Percentiles rank a stretch among this genome's conserved stretches.
These are phyloP conservation scores for Ornithoptera priamus DNA, from an alignment of 2,888 invertebrate species.

Conservation along the genomic window DNA sequence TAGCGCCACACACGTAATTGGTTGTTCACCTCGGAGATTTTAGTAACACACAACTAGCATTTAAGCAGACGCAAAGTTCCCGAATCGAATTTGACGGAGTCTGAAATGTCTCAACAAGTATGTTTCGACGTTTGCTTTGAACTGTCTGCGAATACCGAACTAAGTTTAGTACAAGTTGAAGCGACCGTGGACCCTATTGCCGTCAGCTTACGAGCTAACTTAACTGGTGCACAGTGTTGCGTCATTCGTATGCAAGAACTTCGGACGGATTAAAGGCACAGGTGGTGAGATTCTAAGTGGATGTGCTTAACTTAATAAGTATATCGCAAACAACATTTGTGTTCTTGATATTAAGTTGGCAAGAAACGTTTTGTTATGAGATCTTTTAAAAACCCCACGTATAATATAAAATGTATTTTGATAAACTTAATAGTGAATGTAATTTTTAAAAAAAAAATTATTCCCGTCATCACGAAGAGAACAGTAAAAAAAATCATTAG, in stretches of 20 bases:
- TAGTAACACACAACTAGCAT: slow-evolving; percentile 31
- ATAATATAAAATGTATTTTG: too few relatives aligned
- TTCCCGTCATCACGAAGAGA: too few relatives aligned
- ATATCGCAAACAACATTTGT: slow-evolving; percentile 15
- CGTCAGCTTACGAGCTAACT: slow-evolving; percentile 22
- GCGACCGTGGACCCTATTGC: slow-evolving; percentile 34
- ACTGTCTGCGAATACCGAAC: slow-evolving; percentile 35
- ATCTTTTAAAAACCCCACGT: too few relatives aligned
- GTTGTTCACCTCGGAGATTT: slow-evolving; percentile 9
- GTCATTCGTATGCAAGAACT: slow-evolving; percentile 21
- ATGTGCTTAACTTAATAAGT: slow-evolving; percentile 23
- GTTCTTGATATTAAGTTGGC: background rate
- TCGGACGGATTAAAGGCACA: slow-evolving; percentile 22
- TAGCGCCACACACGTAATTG: background rate
- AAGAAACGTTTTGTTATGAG: too few relatives aligned
- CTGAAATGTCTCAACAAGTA: slow-evolving; percentile 22
- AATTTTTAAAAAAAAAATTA: too few relatives aligned
- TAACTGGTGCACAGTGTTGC: slow-evolving; percentile 1
- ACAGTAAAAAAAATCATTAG: too few relatives aligned
- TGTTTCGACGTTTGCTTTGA: slow-evolving; percentile 37
- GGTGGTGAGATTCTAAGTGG: slow-evolving; percentile 22
- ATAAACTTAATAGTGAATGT: too few relatives aligned
- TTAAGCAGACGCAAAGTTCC: slow-evolving; percentile 35
- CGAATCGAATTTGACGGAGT: slow-evolving; percentile 39
- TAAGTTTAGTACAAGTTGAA: slow-evolving; percentile 25